These are phyloP conservation scores for Lemur catta DNA, from an alignment of 2,797 vertebrate species.

Conservation along the genomic window DNA sequence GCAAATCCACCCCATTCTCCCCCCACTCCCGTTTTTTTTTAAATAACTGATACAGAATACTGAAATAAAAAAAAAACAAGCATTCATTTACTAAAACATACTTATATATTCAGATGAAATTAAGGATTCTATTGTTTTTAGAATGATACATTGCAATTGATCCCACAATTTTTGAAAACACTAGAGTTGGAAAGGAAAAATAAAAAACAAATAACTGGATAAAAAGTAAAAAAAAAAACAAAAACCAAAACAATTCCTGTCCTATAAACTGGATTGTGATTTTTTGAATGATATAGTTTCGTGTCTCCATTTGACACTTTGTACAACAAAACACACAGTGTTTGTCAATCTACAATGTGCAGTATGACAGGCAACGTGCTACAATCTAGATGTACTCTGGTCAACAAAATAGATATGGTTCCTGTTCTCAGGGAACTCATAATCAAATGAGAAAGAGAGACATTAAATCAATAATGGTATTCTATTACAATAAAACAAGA, in stretches of 20 bases:
- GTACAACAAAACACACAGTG: not conserved
- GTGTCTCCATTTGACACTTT: not conserved
- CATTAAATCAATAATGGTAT: not conserved
- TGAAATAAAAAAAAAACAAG: constrained; percentile 30
- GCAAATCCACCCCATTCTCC: not conserved
- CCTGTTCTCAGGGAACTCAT: not conserved
- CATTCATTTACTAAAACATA: constrained; percentile 25
- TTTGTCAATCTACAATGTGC: not conserved
- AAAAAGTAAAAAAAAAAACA: not conserved
- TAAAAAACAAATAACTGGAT: not conserved
- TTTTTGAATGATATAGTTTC: not conserved
- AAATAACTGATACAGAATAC: not conserved
- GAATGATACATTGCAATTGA: not conserved
- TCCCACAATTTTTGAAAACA: constrained; percentile 16
- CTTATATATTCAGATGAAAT: constrained; percentile 10
- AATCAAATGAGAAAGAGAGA: not conserved
- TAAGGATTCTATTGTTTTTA: constrained; percentile 6
- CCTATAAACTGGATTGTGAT: not conserved
- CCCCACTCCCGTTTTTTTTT: too few species aligned
- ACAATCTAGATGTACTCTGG: not conserved
- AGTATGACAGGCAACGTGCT: not conserved
- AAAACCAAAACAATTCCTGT: not conserved
- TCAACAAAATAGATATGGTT: not conserved
- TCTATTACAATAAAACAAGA: constrained; percentile 24
- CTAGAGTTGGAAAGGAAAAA: not conserved